Conservation (phyloP, 2,888 invertebrate species). For the Capitulum mitella region DNA sequence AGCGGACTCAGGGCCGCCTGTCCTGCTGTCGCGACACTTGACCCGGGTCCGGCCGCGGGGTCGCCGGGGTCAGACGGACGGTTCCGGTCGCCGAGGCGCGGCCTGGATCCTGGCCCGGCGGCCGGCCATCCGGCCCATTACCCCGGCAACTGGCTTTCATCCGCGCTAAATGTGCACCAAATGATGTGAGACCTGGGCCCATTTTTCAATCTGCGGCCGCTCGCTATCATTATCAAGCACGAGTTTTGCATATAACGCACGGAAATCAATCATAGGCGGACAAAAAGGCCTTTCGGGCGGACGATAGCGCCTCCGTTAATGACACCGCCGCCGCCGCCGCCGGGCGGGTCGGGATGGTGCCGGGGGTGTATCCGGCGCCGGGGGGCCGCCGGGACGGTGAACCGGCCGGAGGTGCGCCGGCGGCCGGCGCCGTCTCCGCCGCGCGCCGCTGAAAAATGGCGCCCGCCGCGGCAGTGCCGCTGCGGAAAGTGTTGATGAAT, state of each 20-base stretch:
- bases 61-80: no score
- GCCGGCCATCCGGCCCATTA: neutral
- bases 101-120: neutral
- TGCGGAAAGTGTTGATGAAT: neutral
- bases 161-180: constrained; percentile 15
- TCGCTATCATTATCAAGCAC: constrained; percentile 20
- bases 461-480: neutral
- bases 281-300: constrained; percentile 10
- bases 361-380: no score
- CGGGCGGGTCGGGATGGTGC: no score
- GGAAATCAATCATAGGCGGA: constrained; percentile 17
- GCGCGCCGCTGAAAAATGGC: neutral
- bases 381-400: no score
- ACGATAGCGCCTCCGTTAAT: neutral
- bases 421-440: no score
- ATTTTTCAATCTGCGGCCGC: constrained; percentile 10
- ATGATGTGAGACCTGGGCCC: constrained; percentile 1
- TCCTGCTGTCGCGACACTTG: no score
- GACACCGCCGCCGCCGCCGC: neutral
- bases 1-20: no score
- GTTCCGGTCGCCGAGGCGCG: no score
- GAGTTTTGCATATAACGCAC: constrained; percentile 16
- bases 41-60: no score
- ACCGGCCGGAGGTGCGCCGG: no score
- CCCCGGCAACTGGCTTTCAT: neutral